Base-by-base conservation (phyloP, 2,797 vertebrate species). In the Gymnopithys bicolor region DNA sequence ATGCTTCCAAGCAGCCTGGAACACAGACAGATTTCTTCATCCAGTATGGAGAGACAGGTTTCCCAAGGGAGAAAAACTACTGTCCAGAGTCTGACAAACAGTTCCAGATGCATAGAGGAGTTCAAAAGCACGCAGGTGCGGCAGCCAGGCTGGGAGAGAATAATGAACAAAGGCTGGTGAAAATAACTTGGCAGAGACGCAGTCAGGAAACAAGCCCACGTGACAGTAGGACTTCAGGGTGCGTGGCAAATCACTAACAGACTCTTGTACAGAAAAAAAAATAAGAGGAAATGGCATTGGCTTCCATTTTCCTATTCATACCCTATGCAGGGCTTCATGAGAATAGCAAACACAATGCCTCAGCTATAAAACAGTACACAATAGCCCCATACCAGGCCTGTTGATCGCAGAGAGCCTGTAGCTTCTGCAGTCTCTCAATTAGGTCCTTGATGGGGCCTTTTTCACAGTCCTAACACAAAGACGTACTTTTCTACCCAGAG, bases 261-360 rank as follows among this genome's bases (percentile, higher is more conserved):
- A 81, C 45, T 77, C 69, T 63, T 0, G 1, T 46, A 74, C 27
- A 51, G 79, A 82, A 88, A 67, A 80, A 78, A 90, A 64, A 76
- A 37, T 45, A 76, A 73, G 49, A 79, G 69, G 43, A 93, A 62
- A 39, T 90, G 70, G 70, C 81, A 76, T 11, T 69, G 81, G 81
- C 74, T 93, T 81, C 70, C 63, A 73, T 84, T 96, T 90, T 89
- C 48, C 80, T 77, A 92, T 94, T 94, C 90, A 84, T 78, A 73
- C 24, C 32, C 53, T 4, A 6, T 73, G 67, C 84, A 73, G 63
- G 39, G 55, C 90, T 94, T 41, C 48, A 55, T 63, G 87, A 76
- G 89, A 89, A 89, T 9, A 76, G 84, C 78, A 87, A 94, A 87
- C 55, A 93, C 92, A 96, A 87, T 93, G 87, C 83, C 85, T 67